Evolutionary conservation across 2,113 vertebrate species (phyloP).

Genomic region (Grammomys surdaster): DNA sequence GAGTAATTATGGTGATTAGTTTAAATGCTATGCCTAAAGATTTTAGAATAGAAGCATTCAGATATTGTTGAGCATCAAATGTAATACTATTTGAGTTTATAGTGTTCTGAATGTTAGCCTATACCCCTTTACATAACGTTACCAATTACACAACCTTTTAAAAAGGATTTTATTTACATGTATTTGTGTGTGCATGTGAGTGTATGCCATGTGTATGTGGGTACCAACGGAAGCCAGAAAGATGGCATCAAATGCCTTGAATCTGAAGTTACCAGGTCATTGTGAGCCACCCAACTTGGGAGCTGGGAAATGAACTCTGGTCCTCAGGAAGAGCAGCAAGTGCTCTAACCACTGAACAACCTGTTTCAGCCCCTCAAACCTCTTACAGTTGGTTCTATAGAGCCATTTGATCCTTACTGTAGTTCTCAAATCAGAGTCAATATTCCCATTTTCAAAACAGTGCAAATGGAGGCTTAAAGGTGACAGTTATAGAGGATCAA

Average conservation of each 20-base stretch:
- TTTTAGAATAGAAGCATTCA: neutral
- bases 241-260: neutral
- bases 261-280: neutral
- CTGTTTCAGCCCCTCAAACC: neutral
- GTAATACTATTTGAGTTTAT: neutral
- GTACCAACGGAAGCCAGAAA: neutral
- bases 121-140: neutral
- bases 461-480: neutral
- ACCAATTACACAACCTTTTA: neutral
- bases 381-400: neutral
- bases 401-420: neutral
- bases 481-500: neutral
- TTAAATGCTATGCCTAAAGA: constrained; percentile 40
- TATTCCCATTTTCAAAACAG: constrained; percentile 17
- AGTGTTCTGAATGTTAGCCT: neutral
- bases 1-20: constrained; percentile 35
- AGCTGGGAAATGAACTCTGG: neutral
- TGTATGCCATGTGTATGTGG: neutral
- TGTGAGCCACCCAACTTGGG: neutral
- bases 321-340: neutral
- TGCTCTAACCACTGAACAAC: neutral
- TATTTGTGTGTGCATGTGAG: neutral
- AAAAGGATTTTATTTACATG: neutral
- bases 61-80: neutral
- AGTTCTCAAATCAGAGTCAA: neutral